phyloP scores from a whole-genome alignment of 30 jellyfish, hydroid and myxozoan genomes.

The Phacellophora camtschatica region DNA sequence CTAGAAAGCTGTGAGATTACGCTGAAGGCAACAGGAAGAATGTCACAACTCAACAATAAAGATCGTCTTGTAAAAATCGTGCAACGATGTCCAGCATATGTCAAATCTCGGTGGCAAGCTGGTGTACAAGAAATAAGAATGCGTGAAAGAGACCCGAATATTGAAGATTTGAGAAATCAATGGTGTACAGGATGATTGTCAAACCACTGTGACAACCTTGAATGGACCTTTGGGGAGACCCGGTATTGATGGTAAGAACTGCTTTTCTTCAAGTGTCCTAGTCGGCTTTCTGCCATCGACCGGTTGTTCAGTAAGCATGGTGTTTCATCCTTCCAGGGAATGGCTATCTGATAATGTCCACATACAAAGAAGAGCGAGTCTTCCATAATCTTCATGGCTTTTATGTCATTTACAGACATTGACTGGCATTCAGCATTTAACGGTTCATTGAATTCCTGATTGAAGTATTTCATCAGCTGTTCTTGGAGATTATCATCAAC shows the following conservation, averaged over 20 bases:
- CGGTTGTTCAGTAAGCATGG: no score
- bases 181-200: neutral
- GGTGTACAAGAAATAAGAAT: slow-evolving; percentile 17
- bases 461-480: no score
- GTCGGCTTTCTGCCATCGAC: no score
- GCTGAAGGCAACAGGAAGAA: slow-evolving; percentile 39
- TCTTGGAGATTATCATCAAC: no score
- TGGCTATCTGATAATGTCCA: no score
- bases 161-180: slow-evolving; percentile 16
- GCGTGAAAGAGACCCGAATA: slow-evolving; percentile 19
- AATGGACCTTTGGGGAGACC: neutral
- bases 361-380: no score
- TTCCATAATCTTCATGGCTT: no score
- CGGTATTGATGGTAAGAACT: neutral
- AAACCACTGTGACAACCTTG: neutral
- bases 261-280: neutral
- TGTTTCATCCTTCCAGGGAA: no score
- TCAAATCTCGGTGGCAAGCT: slow-evolving; percentile 34
- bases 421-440: no score
- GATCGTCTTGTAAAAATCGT: slow-evolving; percentile 41
- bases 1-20: slow-evolving; percentile 24
- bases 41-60: slow-evolving; percentile 9
- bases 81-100: slow-evolving; percentile 31
- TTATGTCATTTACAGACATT: no score
- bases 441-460: no score